A percentile compares a stretch with the other conserved stretches of the same genome.
These are phyloP conservation scores for Bembecia ichneumoniformis DNA, from an alignment of 2,888 invertebrate genomes.

Conservation along the genomic window DNA sequence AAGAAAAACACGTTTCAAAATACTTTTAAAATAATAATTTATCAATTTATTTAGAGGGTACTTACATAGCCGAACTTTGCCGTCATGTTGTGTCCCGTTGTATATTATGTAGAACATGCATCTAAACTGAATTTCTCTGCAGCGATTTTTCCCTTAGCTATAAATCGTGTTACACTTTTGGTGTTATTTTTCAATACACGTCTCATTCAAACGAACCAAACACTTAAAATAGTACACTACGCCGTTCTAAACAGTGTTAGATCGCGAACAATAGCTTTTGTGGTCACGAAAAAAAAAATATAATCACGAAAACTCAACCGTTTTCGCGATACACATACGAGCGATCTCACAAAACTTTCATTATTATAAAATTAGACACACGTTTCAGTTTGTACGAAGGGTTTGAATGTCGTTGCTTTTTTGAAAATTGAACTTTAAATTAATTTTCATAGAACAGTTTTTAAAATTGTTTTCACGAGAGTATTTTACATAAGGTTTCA, in stretches of 20 bases:
- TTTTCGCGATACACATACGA: slow-evolving; percentile 44
- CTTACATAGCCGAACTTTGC: slow-evolving; percentile 74
- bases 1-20: too few relatives aligned
- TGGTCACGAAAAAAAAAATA: slow-evolving; percentile 53
- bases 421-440: slow-evolving; percentile 28
- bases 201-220: slow-evolving; percentile 57
- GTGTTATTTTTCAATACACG: slow-evolving; percentile 62
- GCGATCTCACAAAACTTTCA: slow-evolving; percentile 61
- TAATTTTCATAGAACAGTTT: slow-evolving; percentile 39
- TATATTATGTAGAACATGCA: slow-evolving; percentile 69
- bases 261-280: slow-evolving; percentile 64
- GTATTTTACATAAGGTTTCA: slow-evolving; percentile 38
- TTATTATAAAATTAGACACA: slow-evolving; percentile 52
- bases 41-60: slow-evolving; percentile 11
- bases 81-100: slow-evolving; percentile 74
- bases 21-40: too few relatives aligned
- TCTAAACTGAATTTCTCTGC: slow-evolving; percentile 67
- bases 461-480: slow-evolving; percentile 40
- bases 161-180: slow-evolving; percentile 65
- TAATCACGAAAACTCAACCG: slow-evolving; percentile 43
- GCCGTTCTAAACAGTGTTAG: slow-evolving; percentile 39
- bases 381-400: slow-evolving; percentile 10
- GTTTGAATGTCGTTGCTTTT: slow-evolving; percentile 36
- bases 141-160: slow-evolving; percentile 50
- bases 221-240: slow-evolving; percentile 58